These are phyloP conservation scores for Remorina albescens DNA, from an alignment of 2,797 vertebrate species.

Conservation along the genomic window DNA sequence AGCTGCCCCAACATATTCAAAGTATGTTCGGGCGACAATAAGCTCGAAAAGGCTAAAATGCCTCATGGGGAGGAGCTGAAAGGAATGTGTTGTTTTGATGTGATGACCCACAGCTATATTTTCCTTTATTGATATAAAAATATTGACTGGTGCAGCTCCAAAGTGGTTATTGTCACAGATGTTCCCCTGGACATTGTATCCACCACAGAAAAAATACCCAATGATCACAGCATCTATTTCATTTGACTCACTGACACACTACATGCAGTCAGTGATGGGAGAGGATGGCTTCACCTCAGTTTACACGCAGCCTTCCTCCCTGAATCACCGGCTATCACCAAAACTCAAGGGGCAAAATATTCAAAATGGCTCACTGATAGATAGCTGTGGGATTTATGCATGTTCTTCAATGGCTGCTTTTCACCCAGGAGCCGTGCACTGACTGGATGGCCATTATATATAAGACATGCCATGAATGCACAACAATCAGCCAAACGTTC, in stretches of 20 bases:
- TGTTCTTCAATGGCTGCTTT: constrained; percentile 64
- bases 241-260: constrained; percentile 44
- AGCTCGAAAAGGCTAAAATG: background rate
- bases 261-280: constrained; percentile 23
- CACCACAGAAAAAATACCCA: background rate
- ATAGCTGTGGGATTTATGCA: constrained; percentile 74
- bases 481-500: constrained; percentile 61
- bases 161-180: constrained; percentile 16
- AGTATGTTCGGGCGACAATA: background rate
- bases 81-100: background rate
- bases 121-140: background rate
- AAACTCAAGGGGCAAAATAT: constrained; percentile 54
- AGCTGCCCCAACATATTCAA: background rate
- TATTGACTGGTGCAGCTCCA: constrained; percentile 17
- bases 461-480: constrained; percentile 64
- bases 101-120: background rate
- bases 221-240: constrained; percentile 6
- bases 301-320: constrained; percentile 27
- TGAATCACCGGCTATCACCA: constrained; percentile 51
- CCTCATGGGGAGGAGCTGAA: background rate
- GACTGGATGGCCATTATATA: constrained; percentile 72
- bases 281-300: constrained; percentile 14
- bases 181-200: constrained; percentile 3
- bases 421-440: constrained; percentile 48
- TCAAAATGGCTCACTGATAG: constrained; percentile 56